Base-by-base conservation (phyloP, 64 coral and sea anemone genomes). In the Exaiptasia diaphana region DNA sequence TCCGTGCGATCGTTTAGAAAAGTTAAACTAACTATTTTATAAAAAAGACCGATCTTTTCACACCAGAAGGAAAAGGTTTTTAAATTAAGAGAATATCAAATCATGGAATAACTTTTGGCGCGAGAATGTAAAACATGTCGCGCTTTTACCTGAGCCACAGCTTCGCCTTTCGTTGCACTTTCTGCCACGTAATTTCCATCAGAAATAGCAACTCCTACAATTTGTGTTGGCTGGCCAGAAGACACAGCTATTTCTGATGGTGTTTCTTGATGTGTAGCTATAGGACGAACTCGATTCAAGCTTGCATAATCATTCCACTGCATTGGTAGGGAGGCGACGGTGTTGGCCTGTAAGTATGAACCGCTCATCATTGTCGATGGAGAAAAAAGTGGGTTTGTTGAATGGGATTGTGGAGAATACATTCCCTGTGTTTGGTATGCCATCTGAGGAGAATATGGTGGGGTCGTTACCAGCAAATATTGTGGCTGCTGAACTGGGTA, bases 401-500 rank as follows among this genome's bases (percentile, higher is more conserved):
- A 78, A 78, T 87, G 84, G 37, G 91, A 85, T 64, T 77, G 86
- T 77, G 81, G 91, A 20, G 79, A 81, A 48, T 83, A 94, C 15
- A 83, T 80, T 8, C 60, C 81, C 81, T 94, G 91, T 33, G 87
- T 78, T 43, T 81, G 91, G 44, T 94, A 88, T 58, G 77, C 75
- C 85, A 89, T 65, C 55, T 94, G 91, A 18, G 87, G 91, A 50
- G 87, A 88, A 50, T 94, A 94, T 20, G 91, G 23, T 53, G 86
- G 73, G 10, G 46, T 34, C 38, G 85, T 53, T 25, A 94, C 74
- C 25, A 94, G 43, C n/a, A 94, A 80, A 17, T 89, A 81, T 61
- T 94, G 91, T 50, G 91, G 91, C 17, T 94, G 91, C 26, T 93
- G 91, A 79, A 89, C 82, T 23, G 87, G 36, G 21, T 85, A 69